A percentile compares a stretch with the other conserved stretches of the same genome.
Evolutionary conservation across 2,113 vertebrate genomes (phyloP).

Genomic region (Colossoma macropomum): DNA sequence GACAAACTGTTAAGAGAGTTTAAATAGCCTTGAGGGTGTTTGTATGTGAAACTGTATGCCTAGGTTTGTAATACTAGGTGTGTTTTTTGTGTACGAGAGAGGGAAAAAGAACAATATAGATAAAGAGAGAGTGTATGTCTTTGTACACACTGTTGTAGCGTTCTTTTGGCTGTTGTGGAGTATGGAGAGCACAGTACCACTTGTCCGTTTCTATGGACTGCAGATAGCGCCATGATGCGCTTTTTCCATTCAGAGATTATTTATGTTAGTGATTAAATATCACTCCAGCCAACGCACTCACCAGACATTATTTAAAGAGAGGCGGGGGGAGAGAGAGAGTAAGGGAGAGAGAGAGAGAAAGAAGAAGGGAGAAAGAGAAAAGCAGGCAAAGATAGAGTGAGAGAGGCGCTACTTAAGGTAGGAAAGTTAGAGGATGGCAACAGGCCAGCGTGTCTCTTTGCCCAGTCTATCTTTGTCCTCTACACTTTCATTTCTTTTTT

Average conservation of each 20-base stretch:
- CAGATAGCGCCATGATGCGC: constrained; percentile 67
- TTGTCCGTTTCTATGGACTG: constrained; percentile 32
- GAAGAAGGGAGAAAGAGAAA: constrained; percentile 20
- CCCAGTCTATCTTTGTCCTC: not conserved
- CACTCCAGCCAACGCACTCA: constrained; percentile 59
- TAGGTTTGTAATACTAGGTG: not conserved
- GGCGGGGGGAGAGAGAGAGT: not conserved
- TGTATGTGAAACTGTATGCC: too few species aligned
- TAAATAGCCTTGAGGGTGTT: not conserved
- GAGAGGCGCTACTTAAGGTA: constrained; percentile 16
- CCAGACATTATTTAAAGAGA: constrained; percentile 50
- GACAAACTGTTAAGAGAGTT: not conserved
- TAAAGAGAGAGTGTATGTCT: not conserved
- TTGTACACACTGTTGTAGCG: not conserved
- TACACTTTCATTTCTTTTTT: not conserved
- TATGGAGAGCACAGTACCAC: not conserved
- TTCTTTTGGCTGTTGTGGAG: constrained; percentile 6
- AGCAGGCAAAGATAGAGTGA: not conserved
- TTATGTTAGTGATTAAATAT: constrained; percentile 77
- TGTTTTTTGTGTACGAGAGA: not conserved
- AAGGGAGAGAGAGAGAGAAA: constrained; percentile 16
- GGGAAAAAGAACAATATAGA: not conserved
- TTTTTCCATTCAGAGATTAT: constrained; percentile 78
- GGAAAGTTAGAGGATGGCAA: not conserved
- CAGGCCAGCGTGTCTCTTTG: not conserved